Evolutionary conservation across 2,888 invertebrate species (phyloP).

Genomic region (Agrotis ipsilon): DNA sequence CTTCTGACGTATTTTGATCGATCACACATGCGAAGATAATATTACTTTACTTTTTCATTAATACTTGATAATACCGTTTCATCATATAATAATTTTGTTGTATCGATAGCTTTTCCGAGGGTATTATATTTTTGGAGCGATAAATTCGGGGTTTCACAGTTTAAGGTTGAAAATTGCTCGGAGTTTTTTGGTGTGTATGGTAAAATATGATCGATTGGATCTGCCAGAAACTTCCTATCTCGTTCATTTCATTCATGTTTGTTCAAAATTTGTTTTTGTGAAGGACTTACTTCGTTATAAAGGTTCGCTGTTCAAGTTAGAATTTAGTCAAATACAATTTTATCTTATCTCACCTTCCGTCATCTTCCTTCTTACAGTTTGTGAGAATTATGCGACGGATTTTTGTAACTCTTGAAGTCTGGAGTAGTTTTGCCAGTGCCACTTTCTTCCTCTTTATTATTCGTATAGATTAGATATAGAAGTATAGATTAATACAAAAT

Average conservation of each 20-base stretch:
- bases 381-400: too few relatives aligned
- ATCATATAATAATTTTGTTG: slow-evolving; percentile 51
- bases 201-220: slow-evolving; percentile 14
- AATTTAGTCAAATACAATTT: not conserved
- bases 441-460: too few relatives aligned
- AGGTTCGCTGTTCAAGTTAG: too few relatives aligned
- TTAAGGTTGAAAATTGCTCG: slow-evolving; percentile 19
- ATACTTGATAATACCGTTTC: slow-evolving; percentile 58
- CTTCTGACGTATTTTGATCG: slow-evolving; percentile 74
- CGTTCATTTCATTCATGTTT: not conserved
- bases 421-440: too few relatives aligned
- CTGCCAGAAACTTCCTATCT: not conserved
- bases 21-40: slow-evolving; percentile 68
- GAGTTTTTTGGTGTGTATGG: not conserved
- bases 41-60: slow-evolving; percentile 69
- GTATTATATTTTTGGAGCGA: slow-evolving; percentile 22
- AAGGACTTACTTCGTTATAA: too few relatives aligned
- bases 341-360: too few relatives aligned
- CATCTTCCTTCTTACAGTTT: too few relatives aligned
- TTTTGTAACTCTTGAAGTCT: too few relatives aligned
- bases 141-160: slow-evolving; percentile 8
- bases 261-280: too few relatives aligned
- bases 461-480: too few relatives aligned
- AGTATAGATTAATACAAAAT: too few relatives aligned
- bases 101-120: slow-evolving; percentile 37